Evolutionary conservation across 2,888 invertebrate genomes (phyloP).

Genomic region (Lepeophtheirus nordmannii): DNA sequence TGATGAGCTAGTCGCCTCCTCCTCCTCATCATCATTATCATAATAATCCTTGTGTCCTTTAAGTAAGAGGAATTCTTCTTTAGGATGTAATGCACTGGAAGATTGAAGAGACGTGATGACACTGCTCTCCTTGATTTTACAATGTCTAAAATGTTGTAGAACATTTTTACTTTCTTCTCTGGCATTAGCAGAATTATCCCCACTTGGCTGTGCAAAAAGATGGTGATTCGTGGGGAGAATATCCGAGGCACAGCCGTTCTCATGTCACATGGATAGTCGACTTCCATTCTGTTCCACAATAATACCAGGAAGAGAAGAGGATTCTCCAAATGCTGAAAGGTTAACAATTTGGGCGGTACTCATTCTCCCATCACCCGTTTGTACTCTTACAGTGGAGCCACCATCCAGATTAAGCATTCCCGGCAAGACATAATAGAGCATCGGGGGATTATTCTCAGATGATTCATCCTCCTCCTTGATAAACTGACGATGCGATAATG

Average conservation of each 20-base stretch:
- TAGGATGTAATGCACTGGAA: too few relatives aligned
- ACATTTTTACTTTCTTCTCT: too few relatives aligned
- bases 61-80: too few relatives aligned
- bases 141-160: too few relatives aligned
- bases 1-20: too few relatives aligned
- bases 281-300: background rate
- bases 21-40: too few relatives aligned
- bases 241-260: constrained; percentile 24
- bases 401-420: constrained; percentile 7
- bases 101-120: too few relatives aligned
- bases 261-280: constrained; percentile 22
- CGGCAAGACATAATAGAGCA: constrained; percentile 21
- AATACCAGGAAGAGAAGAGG: background rate
- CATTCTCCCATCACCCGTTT: constrained; percentile 9
- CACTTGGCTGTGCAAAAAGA: constrained; percentile 7
- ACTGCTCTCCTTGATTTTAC: too few relatives aligned
- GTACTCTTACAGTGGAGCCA: constrained; percentile 8
- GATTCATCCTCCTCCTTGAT: background rate
- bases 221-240: constrained; percentile 11
- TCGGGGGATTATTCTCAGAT: background rate
- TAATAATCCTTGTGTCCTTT: too few relatives aligned
- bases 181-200: background rate
- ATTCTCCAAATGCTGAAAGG: background rate
- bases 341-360: constrained; percentile 15
- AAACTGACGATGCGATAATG: background rate